phyloP scores from a whole-genome alignment of 92 coral and sea anemone genomes.

The Zoanthus sociatus region DNA sequence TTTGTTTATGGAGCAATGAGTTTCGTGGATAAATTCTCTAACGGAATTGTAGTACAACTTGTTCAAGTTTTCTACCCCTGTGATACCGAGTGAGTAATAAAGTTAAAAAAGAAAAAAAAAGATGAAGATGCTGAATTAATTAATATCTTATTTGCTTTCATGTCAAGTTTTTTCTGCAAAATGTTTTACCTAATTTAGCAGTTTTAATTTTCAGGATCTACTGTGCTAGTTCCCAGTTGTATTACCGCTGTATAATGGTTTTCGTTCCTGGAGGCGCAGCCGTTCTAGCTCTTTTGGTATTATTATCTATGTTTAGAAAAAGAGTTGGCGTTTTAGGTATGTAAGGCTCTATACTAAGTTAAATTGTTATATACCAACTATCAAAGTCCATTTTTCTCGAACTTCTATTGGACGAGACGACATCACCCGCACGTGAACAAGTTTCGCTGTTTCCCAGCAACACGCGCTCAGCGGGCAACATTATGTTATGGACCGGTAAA shows the following conservation, averaged over 20 bases:
- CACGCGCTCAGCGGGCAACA: too few relatives aligned
- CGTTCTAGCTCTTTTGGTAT: slow-evolving; percentile 70
- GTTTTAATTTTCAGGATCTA: background rate
- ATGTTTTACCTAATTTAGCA: background rate
- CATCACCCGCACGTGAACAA: too few relatives aligned
- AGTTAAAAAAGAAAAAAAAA: background rate
- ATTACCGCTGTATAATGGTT: slow-evolving; percentile 87
- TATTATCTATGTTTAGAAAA: slow-evolving; percentile 66
- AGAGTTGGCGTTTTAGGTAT: slow-evolving; percentile 62
- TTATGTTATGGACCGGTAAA: too few relatives aligned
- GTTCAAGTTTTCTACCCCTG: slow-evolving; percentile 91
- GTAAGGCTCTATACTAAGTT: background rate
- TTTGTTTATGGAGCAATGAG: slow-evolving; percentile 99
- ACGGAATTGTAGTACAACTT: slow-evolving; percentile 88
- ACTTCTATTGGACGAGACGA: too few relatives aligned
- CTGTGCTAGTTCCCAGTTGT: slow-evolving; percentile 50
- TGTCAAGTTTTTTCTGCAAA: too few relatives aligned
- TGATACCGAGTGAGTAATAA: slow-evolving; percentile 53
- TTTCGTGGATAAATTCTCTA: slow-evolving; percentile 93
- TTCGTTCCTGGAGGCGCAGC: slow-evolving; percentile 91
- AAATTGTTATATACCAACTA: too few relatives aligned
- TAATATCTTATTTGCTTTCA: too few relatives aligned
- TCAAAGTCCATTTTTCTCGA: too few relatives aligned
- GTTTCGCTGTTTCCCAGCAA: too few relatives aligned
- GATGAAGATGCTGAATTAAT: background rate